Evolutionary conservation across 2,888 invertebrate genomes (phyloP), one percentile per base, ranked within the genome.

Genomic region (Craniophora ligustri): DNA sequence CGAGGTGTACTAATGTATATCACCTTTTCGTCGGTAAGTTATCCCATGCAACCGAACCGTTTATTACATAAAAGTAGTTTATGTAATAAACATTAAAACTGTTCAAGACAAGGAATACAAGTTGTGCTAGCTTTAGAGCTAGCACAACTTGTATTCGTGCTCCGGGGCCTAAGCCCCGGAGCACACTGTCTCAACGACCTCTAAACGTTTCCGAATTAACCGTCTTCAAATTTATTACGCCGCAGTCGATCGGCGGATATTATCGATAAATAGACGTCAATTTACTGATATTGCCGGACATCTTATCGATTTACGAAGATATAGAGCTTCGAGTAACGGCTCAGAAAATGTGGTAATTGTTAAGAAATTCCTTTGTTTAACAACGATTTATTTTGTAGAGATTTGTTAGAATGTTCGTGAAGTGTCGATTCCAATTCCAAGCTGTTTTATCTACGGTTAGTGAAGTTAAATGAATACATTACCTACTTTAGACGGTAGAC

Each of bases 261-360:
- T 87, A 85, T 83, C 80, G 76, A 81, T 77, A 86, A 86, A 87
- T 83, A 81, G 79, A 78, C 79, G 72, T 74, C 84, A 81, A 88
- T 89, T 85, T 87, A 81, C 79, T 72, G 82, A 78, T 80, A 81
- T 83, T 74, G 79, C 75, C 72, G 72, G 69, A 66, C 59, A 65
- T 71, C 59, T 71, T 59, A 73, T 66, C 60, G 68, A 66, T 56
- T 49, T 63, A 66, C 71, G 55, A 50, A 59, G 68, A 63, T 66
- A 63, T 73, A 71, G 34, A 66, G 60, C 45, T 60, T 30, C 35
- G 54, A 18, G 45, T 31, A 45, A 40, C 15, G 31, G 23, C 44
- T 44, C 44, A 26, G 60, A 30, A 54, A 60, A 48, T 54, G 63
- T 53, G 59, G 61, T 62, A 45, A 66, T 54, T 54, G 63, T 64